Evolutionary conservation across 2,797 vertebrate genomes (phyloP), one percentile per base, ranked within the genome.

Genomic region (Falco concolor): DNA sequence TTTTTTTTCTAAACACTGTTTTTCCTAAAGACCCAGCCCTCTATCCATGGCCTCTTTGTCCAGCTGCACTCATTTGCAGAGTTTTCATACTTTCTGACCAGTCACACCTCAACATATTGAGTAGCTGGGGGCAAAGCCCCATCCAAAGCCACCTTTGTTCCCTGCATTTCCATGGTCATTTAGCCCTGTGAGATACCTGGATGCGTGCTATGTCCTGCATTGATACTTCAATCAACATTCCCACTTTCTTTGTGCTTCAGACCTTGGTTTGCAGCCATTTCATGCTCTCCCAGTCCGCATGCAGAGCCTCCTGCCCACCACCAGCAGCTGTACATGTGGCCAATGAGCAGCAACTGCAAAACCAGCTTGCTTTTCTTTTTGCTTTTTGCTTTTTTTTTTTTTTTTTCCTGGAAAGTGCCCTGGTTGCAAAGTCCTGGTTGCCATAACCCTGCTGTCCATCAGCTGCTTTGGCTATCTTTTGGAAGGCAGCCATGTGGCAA

Each of bases 251-350:
- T 40, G 30, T 64, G 36, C 47, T 78, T 28, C 40, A 24, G 38
- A n/a, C 50, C 13, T 44, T 4, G 17, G 21, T 47, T n/a, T 50
- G 13, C 25, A 40, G 27, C 68, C 36, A 9, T 73, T 75, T 54
- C 17, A 4, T 0, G 0, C 44, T 40, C 27, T 82, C 59, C 23
- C 47, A 49, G 6, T 15, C 56, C 23, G 25, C 45, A 9, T 0
- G 5, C 34, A 23, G 67, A 69, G 18, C 60, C 45, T 64, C 25
- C 27, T 12, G 84, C 36, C 49, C 6, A 1, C 19, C 50, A 3
- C 30, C 7, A 1, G 24, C 59, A 60, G 52, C 8, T 25, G 17
- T 14, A 10, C 0, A 1, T 25, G 24, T 19, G 53, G 50, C 68
- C 4, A 4, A 23, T 1, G 25, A 86, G n/a, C 53, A 50, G 27